These are phyloP conservation scores for Cichladusa arquata DNA, from an alignment of 2,113 vertebrate species.

Conservation along the genomic window DNA sequence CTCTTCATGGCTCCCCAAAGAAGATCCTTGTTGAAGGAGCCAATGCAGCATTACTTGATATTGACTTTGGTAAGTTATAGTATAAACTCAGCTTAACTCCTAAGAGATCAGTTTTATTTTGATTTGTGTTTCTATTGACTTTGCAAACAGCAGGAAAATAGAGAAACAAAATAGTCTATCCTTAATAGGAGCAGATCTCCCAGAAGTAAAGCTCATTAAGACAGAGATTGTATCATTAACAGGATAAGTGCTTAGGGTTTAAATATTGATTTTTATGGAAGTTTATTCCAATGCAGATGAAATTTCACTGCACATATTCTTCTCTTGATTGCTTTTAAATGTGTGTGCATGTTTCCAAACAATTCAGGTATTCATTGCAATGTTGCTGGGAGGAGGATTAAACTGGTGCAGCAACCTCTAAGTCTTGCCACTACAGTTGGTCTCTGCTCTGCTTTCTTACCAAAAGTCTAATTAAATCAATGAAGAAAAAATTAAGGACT, in stretches of 20 bases:
- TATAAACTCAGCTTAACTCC: background rate
- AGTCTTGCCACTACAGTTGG: background rate
- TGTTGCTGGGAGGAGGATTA: background rate
- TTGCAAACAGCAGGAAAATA: background rate
- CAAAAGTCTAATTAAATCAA: background rate
- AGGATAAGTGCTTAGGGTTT: background rate
- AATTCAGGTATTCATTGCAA: background rate
- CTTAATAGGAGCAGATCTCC: background rate
- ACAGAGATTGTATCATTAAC: background rate
- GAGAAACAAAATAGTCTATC: background rate
- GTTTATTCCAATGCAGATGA: background rate
- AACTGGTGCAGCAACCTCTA: background rate
- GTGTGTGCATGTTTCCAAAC: background rate
- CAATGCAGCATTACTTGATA: slow-evolving; percentile 95
- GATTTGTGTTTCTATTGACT: background rate
- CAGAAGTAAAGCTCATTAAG: background rate
- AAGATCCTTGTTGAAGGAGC: slow-evolving; percentile 98
- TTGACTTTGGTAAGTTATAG: slow-evolving; percentile 88
- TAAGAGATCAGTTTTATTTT: background rate
- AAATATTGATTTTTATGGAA: background rate
- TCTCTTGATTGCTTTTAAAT: background rate
- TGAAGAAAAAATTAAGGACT: background rate
- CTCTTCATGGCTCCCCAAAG: slow-evolving; percentile 89
- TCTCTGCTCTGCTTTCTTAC: background rate
- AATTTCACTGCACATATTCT: background rate